These are phyloP conservation scores for Aethes cnicana DNA, from an alignment of 2,888 invertebrate genomes.

Conservation along the genomic window DNA sequence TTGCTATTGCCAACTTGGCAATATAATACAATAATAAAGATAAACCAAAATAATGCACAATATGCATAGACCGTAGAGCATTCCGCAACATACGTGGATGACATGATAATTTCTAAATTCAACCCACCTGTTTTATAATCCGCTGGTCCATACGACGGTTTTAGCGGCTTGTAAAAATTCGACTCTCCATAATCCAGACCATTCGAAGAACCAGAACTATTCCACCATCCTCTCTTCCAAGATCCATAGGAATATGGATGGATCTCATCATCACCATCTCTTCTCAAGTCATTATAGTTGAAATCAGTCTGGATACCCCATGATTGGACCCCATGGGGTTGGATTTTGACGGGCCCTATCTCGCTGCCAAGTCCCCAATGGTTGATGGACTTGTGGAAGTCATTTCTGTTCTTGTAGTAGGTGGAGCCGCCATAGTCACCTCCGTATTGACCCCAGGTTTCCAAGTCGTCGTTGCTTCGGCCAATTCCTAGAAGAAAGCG, in stretches of 20 bases:
- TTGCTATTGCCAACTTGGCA: too few species aligned
- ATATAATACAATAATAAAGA: too few species aligned
- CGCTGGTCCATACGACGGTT: constrained; percentile 39
- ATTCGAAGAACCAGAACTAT: constrained; percentile 50
- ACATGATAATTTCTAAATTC: neutral
- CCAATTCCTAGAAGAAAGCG: too few species aligned
- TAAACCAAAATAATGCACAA: too few species aligned
- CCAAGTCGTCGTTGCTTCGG: constrained; percentile 61
- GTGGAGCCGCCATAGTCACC: constrained; percentile 77
- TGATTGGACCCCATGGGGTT: constrained; percentile 62
- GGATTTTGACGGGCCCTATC: constrained; percentile 38
- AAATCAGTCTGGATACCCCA: constrained; percentile 53
- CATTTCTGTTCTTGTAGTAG: constrained; percentile 67
- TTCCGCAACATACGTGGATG: constrained; percentile 6
- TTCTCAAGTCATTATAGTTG: constrained; percentile 71
- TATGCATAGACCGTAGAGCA: too few species aligned
- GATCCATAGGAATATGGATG: constrained; percentile 58
- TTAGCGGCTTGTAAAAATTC: constrained; percentile 44
- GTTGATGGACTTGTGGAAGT: constrained; percentile 68
- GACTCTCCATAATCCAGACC: constrained; percentile 52
- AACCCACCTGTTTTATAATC: constrained; percentile 44
- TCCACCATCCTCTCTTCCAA: constrained; percentile 68
- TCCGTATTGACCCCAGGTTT: constrained; percentile 84
- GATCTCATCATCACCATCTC: constrained; percentile 40
- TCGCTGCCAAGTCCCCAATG: constrained; percentile 79